Conservation (phyloP, 2,113 vertebrate species). For the Pygoscelis antarcticus region DNA sequence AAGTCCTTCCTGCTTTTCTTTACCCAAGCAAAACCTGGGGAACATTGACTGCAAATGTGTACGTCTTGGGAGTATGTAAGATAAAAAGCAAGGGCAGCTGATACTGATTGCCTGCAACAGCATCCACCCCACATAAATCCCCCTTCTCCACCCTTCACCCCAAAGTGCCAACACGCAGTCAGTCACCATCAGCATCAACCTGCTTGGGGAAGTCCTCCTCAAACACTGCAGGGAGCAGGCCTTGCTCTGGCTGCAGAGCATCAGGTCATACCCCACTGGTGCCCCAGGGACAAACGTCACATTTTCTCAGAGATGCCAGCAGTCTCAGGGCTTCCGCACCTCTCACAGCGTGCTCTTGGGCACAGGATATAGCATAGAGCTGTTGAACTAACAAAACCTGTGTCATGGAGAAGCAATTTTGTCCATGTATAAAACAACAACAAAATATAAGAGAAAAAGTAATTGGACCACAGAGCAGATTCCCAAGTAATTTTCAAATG, state of each 20-base stretch:
- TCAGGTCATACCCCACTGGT: background rate
- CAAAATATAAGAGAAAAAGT: background rate
- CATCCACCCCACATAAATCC: background rate
- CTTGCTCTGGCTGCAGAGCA: background rate
- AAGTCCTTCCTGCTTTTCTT: background rate
- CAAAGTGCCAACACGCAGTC: background rate
- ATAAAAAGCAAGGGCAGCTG: background rate
- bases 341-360: background rate
- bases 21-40: background rate
- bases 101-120: background rate
- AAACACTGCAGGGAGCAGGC: background rate
- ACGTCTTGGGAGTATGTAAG: background rate
- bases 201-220: background rate
- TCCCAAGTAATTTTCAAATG: background rate
- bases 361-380: background rate
- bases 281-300: background rate
- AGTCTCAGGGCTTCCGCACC: background rate
- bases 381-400: background rate
- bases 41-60: background rate
- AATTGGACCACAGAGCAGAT: background rate
- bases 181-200: background rate
- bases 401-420: background rate
- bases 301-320: background rate
- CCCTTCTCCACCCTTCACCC: background rate
- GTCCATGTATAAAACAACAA: background rate